Evolutionary conservation across 2,113 vertebrate species (phyloP).

Genomic region (Pandion haliaetus): DNA sequence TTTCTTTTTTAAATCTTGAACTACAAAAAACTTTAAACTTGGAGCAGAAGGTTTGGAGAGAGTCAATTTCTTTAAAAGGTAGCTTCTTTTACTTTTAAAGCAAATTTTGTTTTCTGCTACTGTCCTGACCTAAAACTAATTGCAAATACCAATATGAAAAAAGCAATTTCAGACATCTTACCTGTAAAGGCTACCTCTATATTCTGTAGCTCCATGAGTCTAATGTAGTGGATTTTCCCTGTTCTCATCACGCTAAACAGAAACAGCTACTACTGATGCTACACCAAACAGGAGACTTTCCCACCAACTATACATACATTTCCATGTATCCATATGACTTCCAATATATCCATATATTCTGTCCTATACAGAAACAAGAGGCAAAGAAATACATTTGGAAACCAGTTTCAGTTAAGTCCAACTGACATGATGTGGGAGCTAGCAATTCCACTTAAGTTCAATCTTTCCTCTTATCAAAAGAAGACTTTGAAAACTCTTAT

Average conservation of each 20-base stretch:
- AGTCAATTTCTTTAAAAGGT: background rate
- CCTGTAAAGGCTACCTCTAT: background rate
- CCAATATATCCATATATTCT: background rate
- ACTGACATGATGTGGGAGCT: background rate
- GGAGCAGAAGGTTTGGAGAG: background rate
- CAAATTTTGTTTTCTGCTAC: background rate
- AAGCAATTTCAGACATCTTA: background rate
- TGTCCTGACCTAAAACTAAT: background rate
- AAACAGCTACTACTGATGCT: background rate
- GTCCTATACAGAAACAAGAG: background rate
- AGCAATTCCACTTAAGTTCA: background rate
- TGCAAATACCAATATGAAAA: background rate
- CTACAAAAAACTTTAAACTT: background rate
- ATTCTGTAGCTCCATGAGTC: background rate
- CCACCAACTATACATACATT: background rate
- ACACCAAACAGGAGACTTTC: background rate
- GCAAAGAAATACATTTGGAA: background rate
- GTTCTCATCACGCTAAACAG: background rate
- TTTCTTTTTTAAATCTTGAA: background rate
- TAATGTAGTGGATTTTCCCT: background rate
- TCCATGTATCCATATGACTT: background rate
- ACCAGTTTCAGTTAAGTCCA: background rate
- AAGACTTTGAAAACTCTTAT: constrained; percentile 1
- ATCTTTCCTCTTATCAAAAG: background rate
- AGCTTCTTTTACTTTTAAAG: background rate